phyloP scores from a whole-genome alignment of 2,888 invertebrate species.

The Eristalis pertinax region DNA sequence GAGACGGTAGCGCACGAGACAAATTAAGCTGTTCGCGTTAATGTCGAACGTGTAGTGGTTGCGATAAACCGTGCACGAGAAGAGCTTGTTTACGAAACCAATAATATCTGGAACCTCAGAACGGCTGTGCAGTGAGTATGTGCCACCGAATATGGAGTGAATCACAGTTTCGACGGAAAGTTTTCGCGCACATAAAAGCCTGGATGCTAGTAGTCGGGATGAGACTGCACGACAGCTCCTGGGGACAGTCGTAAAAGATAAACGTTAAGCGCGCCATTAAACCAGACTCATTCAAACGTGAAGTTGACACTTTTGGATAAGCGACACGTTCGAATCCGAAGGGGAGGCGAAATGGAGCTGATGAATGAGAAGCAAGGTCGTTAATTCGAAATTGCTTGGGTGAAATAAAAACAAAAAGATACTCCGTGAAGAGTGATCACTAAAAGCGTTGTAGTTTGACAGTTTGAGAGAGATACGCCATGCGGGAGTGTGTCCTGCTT shows the following conservation, averaged over 20 bases:
- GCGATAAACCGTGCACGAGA: conserved; percentile 5
- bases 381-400: neutral
- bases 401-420: neutral
- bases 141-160: neutral
- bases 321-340: neutral
- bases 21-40: conserved; percentile 33
- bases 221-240: neutral
- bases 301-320: conserved; percentile 1
- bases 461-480: neutral
- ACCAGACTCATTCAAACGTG: neutral
- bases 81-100: conserved; percentile 6
- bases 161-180: conserved; percentile 26
- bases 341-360: neutral
- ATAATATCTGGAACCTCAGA: neutral
- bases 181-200: conserved; percentile 14
- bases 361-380: neutral
- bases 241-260: neutral
- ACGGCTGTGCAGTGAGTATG: conserved; percentile 1
- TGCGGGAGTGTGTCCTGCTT: neutral
- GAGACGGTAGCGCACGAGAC: neutral
- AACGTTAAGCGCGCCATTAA: neutral
- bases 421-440: neutral
- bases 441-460: neutral
- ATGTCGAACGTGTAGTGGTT: neutral
- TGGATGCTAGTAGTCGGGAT: neutral